Evolutionary conservation across 2,797 vertebrate species (phyloP), one percentile per base, ranked within the genome.

Genomic region (Pithecia hirsuta): DNA sequence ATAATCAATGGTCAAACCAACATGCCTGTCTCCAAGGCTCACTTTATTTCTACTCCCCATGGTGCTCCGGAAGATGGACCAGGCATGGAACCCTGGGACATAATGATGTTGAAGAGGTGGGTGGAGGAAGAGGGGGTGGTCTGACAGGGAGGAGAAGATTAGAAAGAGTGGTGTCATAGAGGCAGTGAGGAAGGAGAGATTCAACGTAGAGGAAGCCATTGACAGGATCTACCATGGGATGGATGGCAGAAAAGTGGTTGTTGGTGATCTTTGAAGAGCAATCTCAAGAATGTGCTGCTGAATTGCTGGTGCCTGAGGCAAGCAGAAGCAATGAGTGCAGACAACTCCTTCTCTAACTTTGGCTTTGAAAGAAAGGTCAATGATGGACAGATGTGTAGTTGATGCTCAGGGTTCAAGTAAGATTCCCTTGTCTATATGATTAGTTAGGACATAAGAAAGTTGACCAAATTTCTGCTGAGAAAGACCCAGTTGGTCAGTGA

Each of bases 381-480:
- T 81, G 12, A 83, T 30, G 57, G 11, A 55, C 22, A 93, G 20
- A 44, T 26, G 15, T 22, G 2, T 11, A 39, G 61, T 41, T 20
- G 41, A 17, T 3, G 9, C 19, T 92, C 8, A 17, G 52, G 30
- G 28, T 46, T 88, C 36, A 50, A 50, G 33, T 75, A 91, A 84
- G 44, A 84, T 93, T 89, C 93, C 10, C 33, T 94, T 88, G 4
- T 90, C 36, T 75, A 41, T 70, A 41, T 57, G 36, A 75, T 36
- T 55, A 59, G 9, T n/a, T 80, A 57, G 57, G 57, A 78, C 46
- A 57, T 55, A 28, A 75, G 6, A 13, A 26, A 84, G 9, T 52
- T 86, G 46, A 67, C 52, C 55, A 96, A 41, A 84, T 90, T 86
- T 96, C 48, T 88, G 20, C 78, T 72, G 24, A 93, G 44, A 91